phyloP scores from a whole-genome alignment of 2,797 vertebrate genomes.

The Mormyrops boulengeri region DNA sequence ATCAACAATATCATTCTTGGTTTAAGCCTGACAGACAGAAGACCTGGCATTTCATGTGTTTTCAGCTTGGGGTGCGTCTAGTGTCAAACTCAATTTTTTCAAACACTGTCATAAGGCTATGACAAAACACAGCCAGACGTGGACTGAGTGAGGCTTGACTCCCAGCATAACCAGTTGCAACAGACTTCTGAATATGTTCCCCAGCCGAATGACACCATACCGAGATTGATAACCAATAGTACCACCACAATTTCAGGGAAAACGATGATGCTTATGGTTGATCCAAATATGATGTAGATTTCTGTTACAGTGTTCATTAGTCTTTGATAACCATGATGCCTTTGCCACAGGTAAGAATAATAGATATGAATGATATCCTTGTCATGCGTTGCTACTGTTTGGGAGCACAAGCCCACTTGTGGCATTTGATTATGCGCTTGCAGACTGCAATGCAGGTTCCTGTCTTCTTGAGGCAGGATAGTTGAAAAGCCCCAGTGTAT shows the following conservation, averaged over 20 bases:
- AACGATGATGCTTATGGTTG: background rate
- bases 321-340: too few species aligned
- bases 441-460: too few species aligned
- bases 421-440: background rate
- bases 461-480: background rate
- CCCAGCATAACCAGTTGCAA: too few species aligned
- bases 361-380: too few species aligned
- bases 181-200: background rate
- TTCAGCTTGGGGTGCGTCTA: background rate
- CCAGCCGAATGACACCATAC: background rate
- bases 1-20: too few species aligned
- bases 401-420: background rate
- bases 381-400: too few species aligned
- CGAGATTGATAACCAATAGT: background rate
- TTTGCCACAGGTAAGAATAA: too few species aligned
- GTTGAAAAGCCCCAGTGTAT: background rate
- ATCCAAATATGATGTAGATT: background rate
- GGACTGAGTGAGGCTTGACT: background rate
- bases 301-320: too few species aligned
- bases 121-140: background rate
- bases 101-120: background rate
- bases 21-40: too few species aligned
- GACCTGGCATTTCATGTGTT: background rate
- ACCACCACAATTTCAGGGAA: background rate
- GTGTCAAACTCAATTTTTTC: background rate